Evolutionary conservation across 2,113 vertebrate genomes (phyloP), one percentile per base, ranked within the genome.

Genomic region (Nyctibius bracteatus): DNA sequence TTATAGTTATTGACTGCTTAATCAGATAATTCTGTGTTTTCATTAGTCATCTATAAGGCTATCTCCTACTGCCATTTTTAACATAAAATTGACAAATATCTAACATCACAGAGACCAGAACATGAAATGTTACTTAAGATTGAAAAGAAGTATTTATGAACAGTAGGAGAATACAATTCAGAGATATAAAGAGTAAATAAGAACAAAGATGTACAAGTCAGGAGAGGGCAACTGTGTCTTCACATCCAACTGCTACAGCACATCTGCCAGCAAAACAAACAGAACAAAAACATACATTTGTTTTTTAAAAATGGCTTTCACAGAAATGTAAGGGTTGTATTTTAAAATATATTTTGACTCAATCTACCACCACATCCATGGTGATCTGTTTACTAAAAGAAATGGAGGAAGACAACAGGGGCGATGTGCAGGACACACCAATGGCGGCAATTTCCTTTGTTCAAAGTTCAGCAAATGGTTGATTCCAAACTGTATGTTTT

Each of bases 351-450:
- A 19, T 14, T 85, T 46, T 25, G 23, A 37, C 22, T 46, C 8
- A 17, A 13, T 14, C 72, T 79, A 58, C 17, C 25, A 78, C 25
- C 15, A 59, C 17, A 31, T n/a, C 9, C 58, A n/a, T 5, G 12
- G 18, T 7, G 7, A 17, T 49, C 25, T 33, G 8, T 3, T 71
- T 51, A 58, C 37, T 33, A 27, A 51, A 74, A 74, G n/a, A n/a
- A 65, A 37, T 2, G 2, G 37, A 28, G 31, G 12, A 28, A 9
- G 19, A 28, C 10, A 52, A 14, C 5, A 9, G 14, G 21, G 11
- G 20, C 2, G 1, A 30, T 1, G 6, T 3, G 17, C 28, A 47
- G 35, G n/a, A 82, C 23, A 23, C 30, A 8, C 2, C 47, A 37
- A 2, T 3, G 22, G 35, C 4, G 5, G 8, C 16, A 44, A 44